Evolutionary conservation across 2,113 vertebrate genomes (phyloP), one percentile per base, ranked within the genome.

Genomic region (Halichoerus grypus): DNA sequence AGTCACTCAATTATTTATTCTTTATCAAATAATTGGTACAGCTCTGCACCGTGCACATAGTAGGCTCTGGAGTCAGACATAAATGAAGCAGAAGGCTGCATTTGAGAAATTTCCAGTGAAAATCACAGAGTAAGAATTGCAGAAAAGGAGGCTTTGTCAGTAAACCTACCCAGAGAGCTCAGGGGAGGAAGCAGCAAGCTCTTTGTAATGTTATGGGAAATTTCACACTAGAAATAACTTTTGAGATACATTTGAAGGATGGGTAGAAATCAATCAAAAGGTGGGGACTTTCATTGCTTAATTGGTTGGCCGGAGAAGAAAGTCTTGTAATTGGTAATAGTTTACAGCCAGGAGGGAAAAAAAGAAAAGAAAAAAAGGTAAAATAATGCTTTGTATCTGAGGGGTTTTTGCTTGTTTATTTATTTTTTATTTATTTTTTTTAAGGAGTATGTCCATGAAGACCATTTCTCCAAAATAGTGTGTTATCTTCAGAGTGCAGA

Each of bases 211-310:
- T 83, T 67, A 65, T 53, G 36, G 15, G 15, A 83, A 93, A 93
- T 69, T 91, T 93, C 46, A 89, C 14, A 79, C 13, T 89, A 28
- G 28, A 91, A 80, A 4, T 80, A 89, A 95, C 8, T 94, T 95
- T 76, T 65, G 18, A 79, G 79, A 61, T 63, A 31, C n/a, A 96
- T 74, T 72, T 88, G 26, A 97, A 81, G 31, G 12, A 61, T 71
- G 28, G 63, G 16, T n/a, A 55, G 11, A 85, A 91, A 82, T 83
- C 61, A 93, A 4, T 69, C 4, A 51, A 82, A 95, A 91, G 8
- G 16, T 72, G 22, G 24, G 26, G 2, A 86, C 12, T 93, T 91
- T 85, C 55, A 7, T 61, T 94, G 36, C 24, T 88, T 53, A 82
- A 59, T 77, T 96, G 21, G 13, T 92, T 92, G 36, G 12, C 26